A percentile compares a stretch with the other conserved stretches of the same genome.
Conservation (phyloP, 1,140 invertebrate genomes). For the Asbolus verrucosus region DNA sequence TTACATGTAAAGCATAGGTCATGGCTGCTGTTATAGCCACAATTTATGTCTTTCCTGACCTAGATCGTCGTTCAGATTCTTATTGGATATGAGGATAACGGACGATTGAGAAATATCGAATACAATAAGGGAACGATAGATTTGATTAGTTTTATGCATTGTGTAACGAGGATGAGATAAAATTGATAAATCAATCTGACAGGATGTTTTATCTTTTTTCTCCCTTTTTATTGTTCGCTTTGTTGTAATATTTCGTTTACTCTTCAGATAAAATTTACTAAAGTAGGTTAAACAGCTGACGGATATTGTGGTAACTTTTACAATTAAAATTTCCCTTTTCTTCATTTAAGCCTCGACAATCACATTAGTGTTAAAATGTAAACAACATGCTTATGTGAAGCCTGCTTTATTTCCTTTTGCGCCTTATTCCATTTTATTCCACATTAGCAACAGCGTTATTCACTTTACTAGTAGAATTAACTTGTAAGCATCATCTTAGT, state of each 20-base stretch:
- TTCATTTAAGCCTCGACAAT: constrained; percentile 28
- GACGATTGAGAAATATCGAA: background rate
- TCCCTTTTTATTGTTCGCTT: background rate
- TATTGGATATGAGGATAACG: constrained; percentile 13
- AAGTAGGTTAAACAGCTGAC: constrained; percentile 19
- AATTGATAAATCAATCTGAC: background rate
- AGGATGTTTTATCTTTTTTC: background rate
- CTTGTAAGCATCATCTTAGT: constrained; percentile 7
- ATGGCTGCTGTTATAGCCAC: constrained; percentile 11
- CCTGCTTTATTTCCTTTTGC: constrained; percentile 8
- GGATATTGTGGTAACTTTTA: constrained; percentile 31
- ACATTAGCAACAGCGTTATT: constrained; percentile 27
- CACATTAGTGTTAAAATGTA: constrained; percentile 27
- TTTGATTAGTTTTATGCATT: constrained; percentile 16
- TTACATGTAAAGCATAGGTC: constrained; percentile 9
- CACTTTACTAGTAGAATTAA: constrained; percentile 21
- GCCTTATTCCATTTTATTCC: constrained; percentile 19
- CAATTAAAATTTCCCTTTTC: constrained; percentile 38
- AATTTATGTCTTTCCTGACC: constrained; percentile 20
- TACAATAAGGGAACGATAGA: constrained; percentile 12
- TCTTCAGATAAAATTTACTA: background rate
- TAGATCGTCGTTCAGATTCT: constrained; percentile 14
- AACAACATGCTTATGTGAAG: constrained; percentile 34
- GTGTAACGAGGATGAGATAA: background rate
- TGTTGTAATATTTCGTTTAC: background rate